Conservation (phyloP, 1,140 invertebrate species). For the Stratiolaelaps scimitus region DNA sequence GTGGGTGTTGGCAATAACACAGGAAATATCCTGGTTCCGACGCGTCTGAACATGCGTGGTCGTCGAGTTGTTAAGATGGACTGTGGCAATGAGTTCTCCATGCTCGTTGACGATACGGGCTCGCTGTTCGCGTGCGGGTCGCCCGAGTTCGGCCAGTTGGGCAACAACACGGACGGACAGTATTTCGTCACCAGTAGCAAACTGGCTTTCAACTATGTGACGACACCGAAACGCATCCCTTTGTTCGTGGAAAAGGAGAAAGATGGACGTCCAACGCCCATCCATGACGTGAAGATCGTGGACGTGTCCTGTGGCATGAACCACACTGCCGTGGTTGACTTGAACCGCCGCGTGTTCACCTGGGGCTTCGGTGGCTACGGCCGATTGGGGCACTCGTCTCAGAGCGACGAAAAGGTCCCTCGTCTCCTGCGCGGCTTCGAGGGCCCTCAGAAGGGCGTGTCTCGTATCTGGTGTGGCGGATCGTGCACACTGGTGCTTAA, state of each 20-base stretch:
- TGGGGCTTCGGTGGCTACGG: conserved; percentile 92
- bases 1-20: conserved; percentile 4
- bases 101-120: conserved; percentile 75
- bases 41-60: conserved; percentile 46
- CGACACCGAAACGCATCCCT: conserved; percentile 64
- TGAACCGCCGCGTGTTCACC: conserved; percentile 68
- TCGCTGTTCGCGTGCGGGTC: conserved; percentile 76
- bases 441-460: conserved; percentile 62
- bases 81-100: conserved; percentile 80
- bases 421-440: conserved; percentile 78
- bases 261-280: conserved; percentile 65
- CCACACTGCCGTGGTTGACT: conserved; percentile 74
- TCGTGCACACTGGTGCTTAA: conserved; percentile 70
- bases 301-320: conserved; percentile 80
- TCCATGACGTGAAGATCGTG: conserved; percentile 71
- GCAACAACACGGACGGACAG: conserved; percentile 81
- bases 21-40: conserved; percentile 12
- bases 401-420: conserved; percentile 76
- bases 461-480: conserved; percentile 65
- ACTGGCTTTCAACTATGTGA: conserved; percentile 69
- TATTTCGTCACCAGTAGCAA: conserved; percentile 80
- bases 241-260: conserved; percentile 75
- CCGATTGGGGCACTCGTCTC: conserved; percentile 75
- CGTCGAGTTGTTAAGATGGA: conserved; percentile 66
- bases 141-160: conserved; percentile 79